Conservation (phyloP, 2,888 invertebrate species). For the Drosophila maculinotata region DNA sequence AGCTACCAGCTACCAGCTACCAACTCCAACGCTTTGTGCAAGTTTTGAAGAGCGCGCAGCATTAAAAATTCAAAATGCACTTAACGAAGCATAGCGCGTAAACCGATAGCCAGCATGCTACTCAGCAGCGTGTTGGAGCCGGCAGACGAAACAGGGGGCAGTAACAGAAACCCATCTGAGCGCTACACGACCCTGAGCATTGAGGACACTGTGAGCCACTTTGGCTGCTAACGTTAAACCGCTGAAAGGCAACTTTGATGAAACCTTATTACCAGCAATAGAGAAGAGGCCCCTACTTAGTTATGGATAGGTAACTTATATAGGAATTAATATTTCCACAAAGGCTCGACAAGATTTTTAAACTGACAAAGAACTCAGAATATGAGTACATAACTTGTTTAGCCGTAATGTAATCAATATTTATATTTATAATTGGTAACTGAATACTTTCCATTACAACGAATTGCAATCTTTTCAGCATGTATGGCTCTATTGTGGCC, state of each 20-base stretch:
- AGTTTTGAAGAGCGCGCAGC: constrained; percentile 52
- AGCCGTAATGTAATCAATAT: neutral
- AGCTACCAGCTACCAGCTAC: neutral
- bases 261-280: constrained; percentile 27
- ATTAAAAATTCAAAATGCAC: constrained; percentile 78
- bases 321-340: neutral
- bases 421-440: too few relatives aligned
- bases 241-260: constrained; percentile 36
- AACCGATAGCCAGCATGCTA: constrained; percentile 70
- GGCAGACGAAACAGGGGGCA: constrained; percentile 9
- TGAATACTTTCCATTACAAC: neutral
- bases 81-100: constrained; percentile 78
- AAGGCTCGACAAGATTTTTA: neutral
- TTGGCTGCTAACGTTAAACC: constrained; percentile 42
- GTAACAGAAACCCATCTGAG: constrained; percentile 38
- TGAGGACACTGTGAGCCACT: constrained; percentile 22
- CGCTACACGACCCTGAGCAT: constrained; percentile 34
- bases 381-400: neutral
- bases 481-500: too few relatives aligned
- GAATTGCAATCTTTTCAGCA: too few relatives aligned
- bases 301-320: constrained; percentile 4
- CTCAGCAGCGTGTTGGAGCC: constrained; percentile 30
- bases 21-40: constrained; percentile 44
- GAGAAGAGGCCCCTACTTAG: constrained; percentile 3
- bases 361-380: neutral